Evolutionary conservation across 2,113 vertebrate species (phyloP).

Genomic region (Corythoichthys intestinalis): DNA sequence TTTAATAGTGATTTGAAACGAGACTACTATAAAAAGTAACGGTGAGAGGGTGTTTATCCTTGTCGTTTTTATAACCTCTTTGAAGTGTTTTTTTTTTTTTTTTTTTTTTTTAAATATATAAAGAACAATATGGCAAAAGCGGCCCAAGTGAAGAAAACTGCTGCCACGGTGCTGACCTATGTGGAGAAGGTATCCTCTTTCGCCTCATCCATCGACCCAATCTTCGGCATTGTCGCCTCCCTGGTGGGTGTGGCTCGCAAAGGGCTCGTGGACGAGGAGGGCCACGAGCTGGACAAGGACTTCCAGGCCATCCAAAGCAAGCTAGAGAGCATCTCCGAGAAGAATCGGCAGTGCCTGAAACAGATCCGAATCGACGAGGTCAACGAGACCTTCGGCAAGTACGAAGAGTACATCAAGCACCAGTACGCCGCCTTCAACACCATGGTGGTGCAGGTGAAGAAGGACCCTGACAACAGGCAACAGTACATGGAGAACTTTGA

Average conservation of each 20-base stretch:
- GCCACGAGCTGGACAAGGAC: constrained; percentile 61
- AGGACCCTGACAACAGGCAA: constrained; percentile 42
- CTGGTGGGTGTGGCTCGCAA: constrained; percentile 70
- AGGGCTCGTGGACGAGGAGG: constrained; percentile 57
- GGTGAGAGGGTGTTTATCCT: too few species aligned
- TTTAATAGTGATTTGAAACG: neutral
- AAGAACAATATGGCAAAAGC: constrained; percentile 62
- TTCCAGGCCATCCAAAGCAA: constrained; percentile 63
- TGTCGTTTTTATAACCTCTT: neutral
- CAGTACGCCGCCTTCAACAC: constrained; percentile 68
- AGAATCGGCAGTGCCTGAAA: constrained; percentile 67
- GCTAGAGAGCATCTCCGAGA: constrained; percentile 68
- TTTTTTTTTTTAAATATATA: neutral
- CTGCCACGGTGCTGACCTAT: constrained; percentile 61
- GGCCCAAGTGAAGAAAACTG: constrained; percentile 55
- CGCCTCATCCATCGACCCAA: constrained; percentile 73
- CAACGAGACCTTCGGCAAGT: constrained; percentile 68
- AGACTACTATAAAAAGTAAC: neutral
- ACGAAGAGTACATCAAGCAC: constrained; percentile 76
- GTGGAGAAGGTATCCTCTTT: constrained; percentile 76
- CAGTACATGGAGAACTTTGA: constrained; percentile 60
- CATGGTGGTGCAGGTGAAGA: constrained; percentile 67
- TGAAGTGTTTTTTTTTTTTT: neutral
- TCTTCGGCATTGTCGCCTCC: constrained; percentile 74
- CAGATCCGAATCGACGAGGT: constrained; percentile 69